Evolutionary conservation across 2,888 invertebrate genomes (phyloP).

Genomic region (Megamerina dolium): DNA sequence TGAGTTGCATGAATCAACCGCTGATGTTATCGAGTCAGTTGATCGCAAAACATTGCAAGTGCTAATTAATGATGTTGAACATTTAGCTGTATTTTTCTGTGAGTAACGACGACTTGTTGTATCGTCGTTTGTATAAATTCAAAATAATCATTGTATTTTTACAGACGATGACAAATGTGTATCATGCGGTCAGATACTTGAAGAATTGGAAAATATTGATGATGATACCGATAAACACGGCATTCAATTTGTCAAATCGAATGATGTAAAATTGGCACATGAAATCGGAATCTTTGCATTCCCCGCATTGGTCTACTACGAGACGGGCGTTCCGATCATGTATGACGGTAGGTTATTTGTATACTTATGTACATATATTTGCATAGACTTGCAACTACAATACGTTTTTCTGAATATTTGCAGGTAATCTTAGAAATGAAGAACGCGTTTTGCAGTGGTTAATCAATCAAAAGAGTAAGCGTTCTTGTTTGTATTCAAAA

Average conservation of each 20-base stretch:
- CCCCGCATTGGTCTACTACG: conserved; percentile 87
- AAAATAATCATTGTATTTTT: background rate
- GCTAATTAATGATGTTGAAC: conserved; percentile 83
- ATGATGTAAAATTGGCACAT: conserved; percentile 80
- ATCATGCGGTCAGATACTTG: conserved; percentile 75
- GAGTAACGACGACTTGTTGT: conserved; percentile 19
- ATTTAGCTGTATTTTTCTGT: conserved; percentile 90
- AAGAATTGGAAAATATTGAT: conserved; percentile 85
- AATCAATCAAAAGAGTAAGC: conserved; percentile 94
- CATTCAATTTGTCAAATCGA: conserved; percentile 90
- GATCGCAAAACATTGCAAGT: conserved; percentile 85
- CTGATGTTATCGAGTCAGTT: conserved; percentile 85
- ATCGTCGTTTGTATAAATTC: background rate
- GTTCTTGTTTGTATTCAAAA: conserved; percentile 37
- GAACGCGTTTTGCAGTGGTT: conserved; percentile 94
- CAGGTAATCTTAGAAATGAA: conserved; percentile 90
- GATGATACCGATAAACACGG: conserved; percentile 89
- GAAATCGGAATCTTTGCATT: conserved; percentile 90
- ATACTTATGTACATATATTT: too few species aligned
- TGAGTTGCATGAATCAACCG: conserved; percentile 73
- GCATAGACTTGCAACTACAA: too few species aligned
- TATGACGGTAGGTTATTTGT: conserved; percentile 80
- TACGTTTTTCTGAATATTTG: background rate
- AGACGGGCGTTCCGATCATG: conserved; percentile 90
- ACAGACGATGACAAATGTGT: conserved; percentile 79